Conservation (phyloP, 2,888 invertebrate species). For the Mylabris sibirica region DNA sequence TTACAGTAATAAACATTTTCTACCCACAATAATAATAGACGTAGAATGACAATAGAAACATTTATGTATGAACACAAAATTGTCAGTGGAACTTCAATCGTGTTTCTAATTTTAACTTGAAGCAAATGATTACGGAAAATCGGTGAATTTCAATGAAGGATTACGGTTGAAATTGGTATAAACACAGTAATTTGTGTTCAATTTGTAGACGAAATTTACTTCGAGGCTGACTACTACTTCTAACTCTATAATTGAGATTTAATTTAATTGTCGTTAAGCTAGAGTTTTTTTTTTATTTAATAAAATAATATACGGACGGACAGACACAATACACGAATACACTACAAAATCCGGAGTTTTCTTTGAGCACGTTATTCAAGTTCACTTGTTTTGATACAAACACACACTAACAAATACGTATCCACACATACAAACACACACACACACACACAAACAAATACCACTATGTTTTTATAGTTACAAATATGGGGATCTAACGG, state of each 20-base stretch:
- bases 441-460: neutral
- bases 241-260: neutral
- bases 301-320: slow-evolving; percentile 20
- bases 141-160: neutral
- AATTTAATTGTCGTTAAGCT: neutral
- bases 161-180: neutral
- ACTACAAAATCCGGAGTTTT: neutral
- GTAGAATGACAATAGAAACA: neutral
- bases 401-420: neutral
- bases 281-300: neutral
- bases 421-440: slow-evolving; percentile 33
- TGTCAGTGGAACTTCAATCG: no score
- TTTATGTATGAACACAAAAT: no score
- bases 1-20: neutral
- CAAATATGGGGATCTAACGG: slow-evolving; percentile 7
- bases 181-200: slow-evolving; percentile 8
- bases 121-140: neutral
- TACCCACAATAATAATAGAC: neutral
- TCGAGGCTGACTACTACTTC: neutral
- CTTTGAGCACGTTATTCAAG: slow-evolving; percentile 53
- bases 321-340: slow-evolving; percentile 39
- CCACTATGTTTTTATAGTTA: neutral
- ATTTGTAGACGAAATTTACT: neutral
- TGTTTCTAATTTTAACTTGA: no score
- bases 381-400: slow-evolving; percentile 45